A percentile compares a stretch with the other conserved stretches of the same genome.
Evolutionary conservation across 2,888 invertebrate species (phyloP).

Genomic region (Tyria jacobaeae): DNA sequence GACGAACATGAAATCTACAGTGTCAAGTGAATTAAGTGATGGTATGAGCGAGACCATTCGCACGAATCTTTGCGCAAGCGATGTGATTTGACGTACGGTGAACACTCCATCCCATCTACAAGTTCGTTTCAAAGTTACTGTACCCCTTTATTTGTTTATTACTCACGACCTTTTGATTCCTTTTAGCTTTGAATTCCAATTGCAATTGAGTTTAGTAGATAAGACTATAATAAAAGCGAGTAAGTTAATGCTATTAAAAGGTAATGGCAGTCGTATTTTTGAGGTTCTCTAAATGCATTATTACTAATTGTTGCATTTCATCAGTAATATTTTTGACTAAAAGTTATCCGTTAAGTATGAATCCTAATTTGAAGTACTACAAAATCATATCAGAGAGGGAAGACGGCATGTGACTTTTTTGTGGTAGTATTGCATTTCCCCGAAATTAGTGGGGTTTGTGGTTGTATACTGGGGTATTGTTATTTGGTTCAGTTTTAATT

Average conservation of each 20-base stretch:
- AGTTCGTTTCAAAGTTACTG: conserved; percentile 49
- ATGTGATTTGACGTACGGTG: conserved; percentile 45
- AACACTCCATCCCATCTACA: conserved; percentile 53
- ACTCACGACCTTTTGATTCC: conserved; percentile 44
- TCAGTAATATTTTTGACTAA: not conserved
- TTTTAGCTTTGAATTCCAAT: conserved; percentile 24
- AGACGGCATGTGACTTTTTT: not conserved
- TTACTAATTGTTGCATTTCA: not conserved
- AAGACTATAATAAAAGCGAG: not conserved
- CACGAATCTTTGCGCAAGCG: conserved; percentile 65
- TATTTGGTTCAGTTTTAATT: no score
- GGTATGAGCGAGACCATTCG: conserved; percentile 46
- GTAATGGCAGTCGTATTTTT: conserved; percentile 6
- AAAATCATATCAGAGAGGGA: not conserved
- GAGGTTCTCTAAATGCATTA: not conserved
- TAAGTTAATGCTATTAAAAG: conserved; percentile 7
- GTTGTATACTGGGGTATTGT: no score
- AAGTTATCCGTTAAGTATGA: no score
- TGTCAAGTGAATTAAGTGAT: conserved; percentile 49
- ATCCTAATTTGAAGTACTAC: no score
- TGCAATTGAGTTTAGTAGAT: conserved; percentile 25
- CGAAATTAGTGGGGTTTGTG: no score
- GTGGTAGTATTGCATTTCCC: no score
- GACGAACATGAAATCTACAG: conserved; percentile 31
- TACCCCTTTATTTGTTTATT: conserved; percentile 58